These are phyloP conservation scores for Epizoanthus scotinus DNA, from an alignment of 92 coral and sea anemone species.

Conservation along the genomic window DNA sequence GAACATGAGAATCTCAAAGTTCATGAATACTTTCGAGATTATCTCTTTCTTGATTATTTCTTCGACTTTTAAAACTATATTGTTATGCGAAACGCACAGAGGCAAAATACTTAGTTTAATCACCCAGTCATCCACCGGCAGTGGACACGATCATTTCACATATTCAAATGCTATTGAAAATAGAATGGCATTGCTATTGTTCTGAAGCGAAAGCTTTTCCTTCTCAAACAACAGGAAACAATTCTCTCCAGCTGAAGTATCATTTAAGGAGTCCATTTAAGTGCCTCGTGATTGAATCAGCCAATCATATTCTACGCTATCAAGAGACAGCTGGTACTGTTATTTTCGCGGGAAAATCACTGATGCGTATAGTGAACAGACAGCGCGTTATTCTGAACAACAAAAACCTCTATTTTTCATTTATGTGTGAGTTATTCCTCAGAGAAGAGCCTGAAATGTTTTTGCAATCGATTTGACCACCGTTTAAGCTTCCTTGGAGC, in stretches of 20 bases:
- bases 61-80: too few species aligned
- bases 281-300: conserved; percentile 47
- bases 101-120: conserved; percentile 11
- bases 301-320: conserved; percentile 64
- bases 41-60: not conserved
- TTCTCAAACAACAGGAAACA: conserved; percentile 46
- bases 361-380: conserved; percentile 67
- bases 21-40: not conserved
- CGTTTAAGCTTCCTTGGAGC: not conserved
- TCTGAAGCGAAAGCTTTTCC: conserved; percentile 14
- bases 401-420: not conserved
- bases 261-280: too few species aligned
- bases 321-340: conserved; percentile 65
- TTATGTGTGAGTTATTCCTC: not conserved
- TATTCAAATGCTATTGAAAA: conserved; percentile 17
- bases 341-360: conserved; percentile 92
- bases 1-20: not conserved
- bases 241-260: conserved; percentile 28
- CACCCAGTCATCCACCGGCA: not conserved
- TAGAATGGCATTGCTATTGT: conserved; percentile 27
- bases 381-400: not conserved
- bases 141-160: not conserved
- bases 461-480: not conserved
- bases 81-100: too few species aligned
- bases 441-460: not conserved